A percentile compares a stretch with the other conserved stretches of the same genome.
These are phyloP conservation scores for Calameuta filiformis DNA, from an alignment of 2,888 invertebrate genomes.

Conservation along the genomic window DNA sequence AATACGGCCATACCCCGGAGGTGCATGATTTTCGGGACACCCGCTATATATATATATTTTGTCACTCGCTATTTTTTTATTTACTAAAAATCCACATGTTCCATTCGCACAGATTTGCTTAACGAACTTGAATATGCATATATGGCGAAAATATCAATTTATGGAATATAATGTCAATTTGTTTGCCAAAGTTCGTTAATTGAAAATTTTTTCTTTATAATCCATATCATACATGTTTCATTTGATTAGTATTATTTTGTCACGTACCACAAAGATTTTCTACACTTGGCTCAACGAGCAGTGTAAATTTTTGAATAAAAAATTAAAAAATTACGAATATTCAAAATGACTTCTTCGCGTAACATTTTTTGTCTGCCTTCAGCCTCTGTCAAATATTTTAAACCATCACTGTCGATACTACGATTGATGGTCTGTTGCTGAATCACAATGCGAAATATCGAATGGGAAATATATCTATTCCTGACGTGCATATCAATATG, in stretches of 20 bases:
- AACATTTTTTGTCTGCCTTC: background rate
- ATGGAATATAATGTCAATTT: background rate
- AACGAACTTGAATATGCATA: background rate
- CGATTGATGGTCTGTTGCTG: background rate
- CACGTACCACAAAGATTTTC: background rate
- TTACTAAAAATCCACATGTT: background rate
- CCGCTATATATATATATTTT: no score
- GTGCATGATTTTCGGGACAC: no score
- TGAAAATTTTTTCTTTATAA: background rate
- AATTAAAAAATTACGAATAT: background rate
- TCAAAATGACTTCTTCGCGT: background rate
- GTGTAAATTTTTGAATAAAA: background rate
- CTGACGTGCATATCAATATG: slow-evolving; percentile 2
- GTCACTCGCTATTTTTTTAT: background rate
- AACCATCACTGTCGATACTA: background rate
- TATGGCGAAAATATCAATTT: background rate
- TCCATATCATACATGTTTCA: background rate
- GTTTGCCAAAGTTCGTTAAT: background rate
- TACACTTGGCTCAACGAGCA: background rate
- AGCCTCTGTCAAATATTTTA: background rate
- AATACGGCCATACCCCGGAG: no score
- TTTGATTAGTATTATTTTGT: background rate
- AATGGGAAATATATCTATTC: slow-evolving; percentile 5
- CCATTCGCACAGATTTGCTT: background rate
- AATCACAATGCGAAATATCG: slow-evolving; percentile 2